Base-by-base conservation (phyloP, 1,140 invertebrate genomes). In the Apocrypta bakeri region DNA sequence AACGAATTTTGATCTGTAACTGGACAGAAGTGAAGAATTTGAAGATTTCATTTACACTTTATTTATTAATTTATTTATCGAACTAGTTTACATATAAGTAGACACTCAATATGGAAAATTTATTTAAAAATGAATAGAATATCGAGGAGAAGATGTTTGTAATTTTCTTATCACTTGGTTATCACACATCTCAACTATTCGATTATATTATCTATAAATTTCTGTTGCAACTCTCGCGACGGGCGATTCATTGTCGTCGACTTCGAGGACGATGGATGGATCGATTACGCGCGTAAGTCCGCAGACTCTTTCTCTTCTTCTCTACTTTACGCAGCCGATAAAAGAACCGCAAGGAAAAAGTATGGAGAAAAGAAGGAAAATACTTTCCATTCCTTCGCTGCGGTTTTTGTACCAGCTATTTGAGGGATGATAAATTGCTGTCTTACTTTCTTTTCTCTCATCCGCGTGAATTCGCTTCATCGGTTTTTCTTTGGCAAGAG, bases 371-470 rank as follows among this genome's bases (percentile, higher is more conserved):
- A 68, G 84, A 82, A 82, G 76, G 72, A 87, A 83, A 86, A 87
- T 84, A 84, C 85, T 87, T 84, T 85, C 79, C 79, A 77, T 83
- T 74, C 84, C 17, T 83, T 66, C 72, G 14, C 48, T 56, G 48
- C 14, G 17, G 40, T 37, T 64, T 78, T 63, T 42, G 14, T 78
- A 37, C 82, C 9, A 29, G 24, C 69, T 7, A 12, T 71, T 37
- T 12, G 24, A 64, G 83, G 81, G 83, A 90, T 91, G 90, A 90
- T 91, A 90, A 91, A 91, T 91, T 85, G 88, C 86, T 83, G 83
- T 87, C 82, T 83, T n/a, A n/a, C n/a, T n/a, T 88, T 77, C 85
- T 84, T 71, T 81, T 29, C 17, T 69, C 77, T 48, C 79, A 14
- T 27, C 21, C 8, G 42, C 24, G 29, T 24, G 14, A 29, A 79